Conservation (phyloP, 2,888 invertebrate genomes). For the Prionchulus punctatus region DNA sequence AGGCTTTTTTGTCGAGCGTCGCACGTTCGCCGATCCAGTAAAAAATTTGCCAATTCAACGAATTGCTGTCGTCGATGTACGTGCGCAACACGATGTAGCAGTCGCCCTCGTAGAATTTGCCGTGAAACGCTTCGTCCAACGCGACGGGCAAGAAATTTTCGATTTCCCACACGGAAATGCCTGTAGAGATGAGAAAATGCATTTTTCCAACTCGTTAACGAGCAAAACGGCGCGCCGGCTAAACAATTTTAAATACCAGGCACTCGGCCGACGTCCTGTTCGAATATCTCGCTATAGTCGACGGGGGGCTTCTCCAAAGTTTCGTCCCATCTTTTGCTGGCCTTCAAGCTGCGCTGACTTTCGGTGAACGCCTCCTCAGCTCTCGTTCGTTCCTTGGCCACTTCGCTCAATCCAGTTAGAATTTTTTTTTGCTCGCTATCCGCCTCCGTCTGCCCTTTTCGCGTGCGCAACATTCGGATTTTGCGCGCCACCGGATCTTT, state of each 20-base stretch:
- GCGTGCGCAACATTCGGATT: constrained; percentile 53
- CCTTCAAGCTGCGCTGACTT: constrained; percentile 17
- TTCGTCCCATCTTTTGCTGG: constrained; percentile 81
- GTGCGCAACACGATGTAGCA: constrained; percentile 93
- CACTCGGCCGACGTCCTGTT: constrained; percentile 66
- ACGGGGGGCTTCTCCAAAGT: constrained; percentile 79
- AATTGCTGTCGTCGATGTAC: constrained; percentile 52
- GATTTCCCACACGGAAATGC: constrained; percentile 92
- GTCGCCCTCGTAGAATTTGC: constrained; percentile 89
- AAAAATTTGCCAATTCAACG: constrained; percentile 85
- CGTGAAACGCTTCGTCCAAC: constrained; percentile 63
- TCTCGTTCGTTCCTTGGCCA: constrained; percentile 54
- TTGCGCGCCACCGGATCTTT: constrained; percentile 89
- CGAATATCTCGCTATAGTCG: constrained; percentile 93
- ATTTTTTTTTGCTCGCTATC: constrained; percentile 75
- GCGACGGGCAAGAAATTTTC: constrained; percentile 95
- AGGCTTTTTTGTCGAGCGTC: constrained; percentile 74
- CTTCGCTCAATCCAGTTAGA: constrained; percentile 65
- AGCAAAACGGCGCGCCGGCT: not conserved
- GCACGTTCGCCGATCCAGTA: constrained; percentile 91
- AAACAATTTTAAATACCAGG: not conserved
- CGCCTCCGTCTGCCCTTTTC: constrained; percentile 56
- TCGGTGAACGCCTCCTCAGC: constrained; percentile 35
- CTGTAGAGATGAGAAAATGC: constrained; percentile 18
- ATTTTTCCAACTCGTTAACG: not conserved